These are phyloP conservation scores for Hyles vespertilio DNA, from an alignment of 1,140 invertebrate species.

Conservation along the genomic window DNA sequence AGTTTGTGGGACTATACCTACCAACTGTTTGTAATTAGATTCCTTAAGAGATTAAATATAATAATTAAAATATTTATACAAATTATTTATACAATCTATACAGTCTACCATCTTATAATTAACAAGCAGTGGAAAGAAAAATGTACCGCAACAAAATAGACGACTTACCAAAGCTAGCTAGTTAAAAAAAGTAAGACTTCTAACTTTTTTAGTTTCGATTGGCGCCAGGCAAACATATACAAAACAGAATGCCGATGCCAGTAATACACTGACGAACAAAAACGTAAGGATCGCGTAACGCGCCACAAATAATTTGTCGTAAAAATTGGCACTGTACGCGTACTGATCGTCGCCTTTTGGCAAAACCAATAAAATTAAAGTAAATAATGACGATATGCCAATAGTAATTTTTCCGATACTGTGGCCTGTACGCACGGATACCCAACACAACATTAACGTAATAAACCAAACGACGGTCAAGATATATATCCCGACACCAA, in stretches of 20 bases:
- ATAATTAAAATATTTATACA: too few relatives aligned
- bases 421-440: constrained; percentile 62
- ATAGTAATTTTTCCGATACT: constrained; percentile 55
- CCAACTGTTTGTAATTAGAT: too few relatives aligned
- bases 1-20: too few relatives aligned
- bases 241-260: constrained; percentile 47
- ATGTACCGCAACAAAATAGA: constrained; percentile 6
- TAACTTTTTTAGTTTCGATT: constrained; percentile 53
- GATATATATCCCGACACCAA: constrained; percentile 62
- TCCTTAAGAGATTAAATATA: too few relatives aligned
- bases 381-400: constrained; percentile 41
- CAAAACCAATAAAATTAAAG: constrained; percentile 52
- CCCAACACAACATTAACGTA: constrained; percentile 54
- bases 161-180: constrained; percentile 35
- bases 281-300: constrained; percentile 49
- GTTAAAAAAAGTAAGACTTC: constrained; percentile 42
- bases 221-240: constrained; percentile 51
- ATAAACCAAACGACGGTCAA: constrained; percentile 58
- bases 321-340: constrained; percentile 47
- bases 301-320: constrained; percentile 54
- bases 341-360: constrained; percentile 38
- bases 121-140: neutral
- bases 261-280: constrained; percentile 41
- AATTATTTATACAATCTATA: too few relatives aligned
- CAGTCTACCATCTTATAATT: too few relatives aligned